Evolutionary conservation across 2,888 invertebrate species (phyloP).

Genomic region (Erpobdella octoculata): DNA sequence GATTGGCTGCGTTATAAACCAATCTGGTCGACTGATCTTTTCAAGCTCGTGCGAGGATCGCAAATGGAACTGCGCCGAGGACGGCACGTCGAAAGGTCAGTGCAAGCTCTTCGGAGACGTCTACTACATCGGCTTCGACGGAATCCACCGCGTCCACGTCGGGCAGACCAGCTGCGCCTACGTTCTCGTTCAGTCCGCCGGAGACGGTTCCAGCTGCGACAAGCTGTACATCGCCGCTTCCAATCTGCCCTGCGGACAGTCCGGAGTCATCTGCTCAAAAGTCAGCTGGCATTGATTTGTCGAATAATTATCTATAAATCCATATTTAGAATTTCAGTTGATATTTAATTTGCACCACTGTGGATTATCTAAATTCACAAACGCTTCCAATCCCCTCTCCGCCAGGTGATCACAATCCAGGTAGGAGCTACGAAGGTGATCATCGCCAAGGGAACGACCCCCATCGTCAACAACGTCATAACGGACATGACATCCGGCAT

Average conservation of each 20-base stretch:
- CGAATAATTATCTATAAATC: background rate
- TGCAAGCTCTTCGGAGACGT: conserved; percentile 27
- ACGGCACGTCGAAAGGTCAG: conserved; percentile 7
- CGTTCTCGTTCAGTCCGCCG: conserved; percentile 3
- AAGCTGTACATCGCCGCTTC: background rate
- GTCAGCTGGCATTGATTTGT: background rate
- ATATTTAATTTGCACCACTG: too few relatives aligned
- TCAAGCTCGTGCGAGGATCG: conserved; percentile 23
- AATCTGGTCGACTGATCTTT: background rate
- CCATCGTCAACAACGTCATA: conserved; percentile 11
- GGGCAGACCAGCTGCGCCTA: conserved; percentile 16
- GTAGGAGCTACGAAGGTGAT: conserved; percentile 16
- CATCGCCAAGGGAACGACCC: conserved; percentile 17
- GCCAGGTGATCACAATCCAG: conserved; percentile 11
- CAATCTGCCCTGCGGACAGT: conserved; percentile 23
- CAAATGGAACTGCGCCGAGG: conserved; percentile 21
- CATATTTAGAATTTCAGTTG: background rate
- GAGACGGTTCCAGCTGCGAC: conserved; percentile 3
- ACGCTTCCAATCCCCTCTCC: background rate
- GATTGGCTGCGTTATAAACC: background rate
- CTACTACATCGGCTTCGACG: conserved; percentile 20
- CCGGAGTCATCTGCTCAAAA: conserved; percentile 27
- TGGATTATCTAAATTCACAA: too few relatives aligned
- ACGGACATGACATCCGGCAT: conserved; percentile 16
- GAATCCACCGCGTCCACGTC: conserved; percentile 5